Evolutionary conservation across 2,888 invertebrate genomes (phyloP), one percentile per base, ranked within the genome.

Genomic region (Phengaris arion): DNA sequence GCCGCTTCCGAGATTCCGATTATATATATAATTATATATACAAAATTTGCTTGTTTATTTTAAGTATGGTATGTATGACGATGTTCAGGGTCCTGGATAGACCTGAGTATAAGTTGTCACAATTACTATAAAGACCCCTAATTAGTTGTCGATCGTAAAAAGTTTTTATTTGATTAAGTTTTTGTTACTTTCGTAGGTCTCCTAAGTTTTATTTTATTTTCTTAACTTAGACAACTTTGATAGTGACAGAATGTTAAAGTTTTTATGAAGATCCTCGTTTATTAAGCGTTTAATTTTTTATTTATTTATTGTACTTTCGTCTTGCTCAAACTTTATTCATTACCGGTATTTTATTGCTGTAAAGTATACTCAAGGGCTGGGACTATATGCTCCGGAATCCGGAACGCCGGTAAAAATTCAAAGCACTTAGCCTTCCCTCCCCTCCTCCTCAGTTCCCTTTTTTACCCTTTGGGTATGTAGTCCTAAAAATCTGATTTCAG

Each of bases 121-220:
- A 8, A 22, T 9, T 64, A 6, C 35, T 0, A 64, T 45, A 64
- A 45, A 15, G 64, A 45, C 13, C 35, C 35, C 64, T 64, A 64
- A 64, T 64, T 35, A 64, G 45, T 6, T 45, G 64, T 12, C 13
- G 54, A 54, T 54, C 72, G 72, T 72, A 72, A 72, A 54, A 72
- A 72, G 54, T 45, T 54, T 70, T 54, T 54, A 54, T 72, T 72
- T 52, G 10, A 52, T 70, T 70, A 70, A 22, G 52, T 15, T 72
- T 72, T 35, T 69, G 46, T 72, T 72, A 35, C 35, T 70, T 15
- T 15, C 35, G 35, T 72, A 48, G n/a, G 46, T 69, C 15, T n/a
- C 48, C 48, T 69, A 22, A 70, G 51, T 69, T 69, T 69, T 46
- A 15, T 8, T 57, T 57, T 4, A 2, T 45, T n/a, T 48, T 9